Evolutionary conservation across 2,113 vertebrate genomes (phyloP).

Genomic region (Trogon surrucura): DNA sequence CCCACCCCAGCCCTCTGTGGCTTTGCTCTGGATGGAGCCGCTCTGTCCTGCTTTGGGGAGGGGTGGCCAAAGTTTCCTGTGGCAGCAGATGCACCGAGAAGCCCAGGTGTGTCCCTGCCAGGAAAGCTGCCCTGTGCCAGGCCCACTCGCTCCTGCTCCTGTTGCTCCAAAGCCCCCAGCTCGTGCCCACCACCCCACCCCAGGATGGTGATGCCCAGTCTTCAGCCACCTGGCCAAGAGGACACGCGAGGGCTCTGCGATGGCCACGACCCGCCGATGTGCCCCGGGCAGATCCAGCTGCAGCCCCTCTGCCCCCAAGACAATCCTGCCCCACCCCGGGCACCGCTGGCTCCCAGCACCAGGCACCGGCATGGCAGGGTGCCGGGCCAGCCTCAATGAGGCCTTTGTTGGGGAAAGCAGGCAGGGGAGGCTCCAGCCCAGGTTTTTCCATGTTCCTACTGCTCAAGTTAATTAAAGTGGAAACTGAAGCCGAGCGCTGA

Average conservation of each 20-base stretch:
- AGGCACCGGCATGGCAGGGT: neutral
- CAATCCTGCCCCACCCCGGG: neutral
- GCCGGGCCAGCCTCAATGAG: slow-evolving; percentile 33
- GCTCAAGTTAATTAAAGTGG: slow-evolving; percentile 58
- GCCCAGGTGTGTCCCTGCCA: accelerated
- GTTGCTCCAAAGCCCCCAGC: neutral
- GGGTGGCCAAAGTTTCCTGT: neutral
- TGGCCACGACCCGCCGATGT: accelerated
- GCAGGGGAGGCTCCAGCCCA: slow-evolving; percentile 23
- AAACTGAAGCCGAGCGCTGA: slow-evolving; percentile 18
- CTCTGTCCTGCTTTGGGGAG: neutral
- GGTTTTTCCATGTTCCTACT: slow-evolving; percentile 62
- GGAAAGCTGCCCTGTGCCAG: neutral
- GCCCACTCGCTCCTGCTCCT: accelerated
- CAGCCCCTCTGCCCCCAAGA: neutral
- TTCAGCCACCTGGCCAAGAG: neutral
- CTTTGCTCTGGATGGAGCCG: neutral
- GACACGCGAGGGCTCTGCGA: accelerated
- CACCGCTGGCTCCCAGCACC: neutral
- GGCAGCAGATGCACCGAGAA: neutral
- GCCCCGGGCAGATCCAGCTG: accelerated
- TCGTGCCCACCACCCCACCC: neutral
- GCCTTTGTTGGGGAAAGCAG: slow-evolving; percentile 57
- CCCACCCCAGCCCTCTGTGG: accelerated
- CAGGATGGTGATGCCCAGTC: neutral